These are phyloP conservation scores for Bryconaethiops microstoma DNA, from an alignment of 2,797 vertebrate species.

Conservation along the genomic window DNA sequence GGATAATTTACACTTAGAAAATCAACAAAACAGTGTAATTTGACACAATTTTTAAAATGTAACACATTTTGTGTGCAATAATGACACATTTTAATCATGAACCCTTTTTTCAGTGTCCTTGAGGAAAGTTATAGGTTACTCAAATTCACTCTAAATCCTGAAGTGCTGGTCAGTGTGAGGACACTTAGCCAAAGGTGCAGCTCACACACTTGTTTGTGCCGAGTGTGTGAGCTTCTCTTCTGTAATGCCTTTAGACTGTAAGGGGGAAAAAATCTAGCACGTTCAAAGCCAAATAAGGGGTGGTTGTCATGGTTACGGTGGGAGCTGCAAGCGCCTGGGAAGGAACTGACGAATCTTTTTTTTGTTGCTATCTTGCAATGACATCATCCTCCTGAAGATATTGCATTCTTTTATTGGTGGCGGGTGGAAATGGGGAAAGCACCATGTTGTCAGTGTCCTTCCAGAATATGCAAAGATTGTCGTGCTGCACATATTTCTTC, in stretches of 20 bases:
- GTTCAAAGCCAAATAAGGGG: conserved; percentile 48
- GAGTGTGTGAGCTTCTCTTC: conserved; percentile 18
- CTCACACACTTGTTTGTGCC: background rate
- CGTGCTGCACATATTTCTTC: background rate
- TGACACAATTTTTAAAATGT: too few species aligned
- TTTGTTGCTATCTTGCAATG: conserved; percentile 35
- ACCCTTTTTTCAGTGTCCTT: background rate
- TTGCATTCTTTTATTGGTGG: conserved; percentile 2
- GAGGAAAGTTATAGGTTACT: background rate
- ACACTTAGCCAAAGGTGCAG: background rate
- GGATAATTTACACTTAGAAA: too few species aligned
- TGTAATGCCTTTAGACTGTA: conserved; percentile 30
- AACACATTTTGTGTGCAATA: too few species aligned
- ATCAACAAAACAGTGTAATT: too few species aligned
- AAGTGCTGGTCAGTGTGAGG: background rate
- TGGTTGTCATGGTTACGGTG: conserved; percentile 71
- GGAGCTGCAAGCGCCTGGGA: conserved; percentile 37
- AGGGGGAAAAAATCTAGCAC: conserved; percentile 9
- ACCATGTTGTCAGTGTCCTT: background rate
- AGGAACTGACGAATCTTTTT: conserved; percentile 39
- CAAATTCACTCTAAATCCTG: conserved; percentile 7
- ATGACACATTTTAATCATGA: too few species aligned
- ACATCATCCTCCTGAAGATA: conserved; percentile 37
- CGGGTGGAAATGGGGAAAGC: background rate
- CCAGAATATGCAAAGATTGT: conserved; percentile 8